Percentiles rank a stretch among this genome's conserved stretches.
phyloP scores from a whole-genome alignment of 2,888 invertebrate species.

The Tuberolachnus salignus region DNA sequence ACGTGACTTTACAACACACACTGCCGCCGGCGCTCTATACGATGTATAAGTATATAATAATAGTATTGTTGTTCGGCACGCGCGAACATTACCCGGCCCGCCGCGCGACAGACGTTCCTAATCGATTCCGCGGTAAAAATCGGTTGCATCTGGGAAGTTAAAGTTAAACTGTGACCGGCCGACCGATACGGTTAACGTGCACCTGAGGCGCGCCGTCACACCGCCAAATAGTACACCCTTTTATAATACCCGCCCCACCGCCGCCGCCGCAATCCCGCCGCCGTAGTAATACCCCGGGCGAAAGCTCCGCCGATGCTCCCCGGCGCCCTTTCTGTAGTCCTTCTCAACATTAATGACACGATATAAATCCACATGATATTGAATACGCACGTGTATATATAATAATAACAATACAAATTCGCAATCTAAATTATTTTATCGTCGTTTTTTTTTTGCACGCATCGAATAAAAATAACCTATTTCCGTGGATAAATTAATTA shows the following conservation, averaged over 20 bases:
- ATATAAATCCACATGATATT: background rate
- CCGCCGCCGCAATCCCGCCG: background rate
- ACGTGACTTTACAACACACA: too few species aligned
- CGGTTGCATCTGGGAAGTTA: slow-evolving; percentile 55
- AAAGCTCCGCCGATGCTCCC: too few species aligned
- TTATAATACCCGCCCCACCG: slow-evolving; percentile 12
- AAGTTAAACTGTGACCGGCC: slow-evolving; percentile 55
- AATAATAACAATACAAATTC: too few species aligned
- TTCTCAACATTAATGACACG: slow-evolving; percentile 47
- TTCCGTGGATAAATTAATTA: too few species aligned
- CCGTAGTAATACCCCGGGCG: too few species aligned
- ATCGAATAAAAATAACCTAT: too few species aligned
- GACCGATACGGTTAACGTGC: slow-evolving; percentile 55
- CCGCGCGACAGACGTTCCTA: slow-evolving; percentile 51
- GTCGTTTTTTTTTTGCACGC: too few species aligned
- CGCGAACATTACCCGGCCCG: background rate
- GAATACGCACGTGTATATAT: too few species aligned
- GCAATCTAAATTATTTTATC: too few species aligned
- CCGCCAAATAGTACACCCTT: background rate
- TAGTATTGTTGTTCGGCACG: background rate
- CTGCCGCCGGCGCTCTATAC: background rate
- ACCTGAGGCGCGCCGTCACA: slow-evolving; percentile 46
- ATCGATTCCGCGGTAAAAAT: slow-evolving; percentile 54
- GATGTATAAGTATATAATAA: background rate
- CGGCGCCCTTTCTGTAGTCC: slow-evolving; percentile 11